A percentile compares a stretch with the other conserved stretches of the same genome.
Conservation (phyloP, 2,113 vertebrate species). For the Chaenogobius annularis region DNA sequence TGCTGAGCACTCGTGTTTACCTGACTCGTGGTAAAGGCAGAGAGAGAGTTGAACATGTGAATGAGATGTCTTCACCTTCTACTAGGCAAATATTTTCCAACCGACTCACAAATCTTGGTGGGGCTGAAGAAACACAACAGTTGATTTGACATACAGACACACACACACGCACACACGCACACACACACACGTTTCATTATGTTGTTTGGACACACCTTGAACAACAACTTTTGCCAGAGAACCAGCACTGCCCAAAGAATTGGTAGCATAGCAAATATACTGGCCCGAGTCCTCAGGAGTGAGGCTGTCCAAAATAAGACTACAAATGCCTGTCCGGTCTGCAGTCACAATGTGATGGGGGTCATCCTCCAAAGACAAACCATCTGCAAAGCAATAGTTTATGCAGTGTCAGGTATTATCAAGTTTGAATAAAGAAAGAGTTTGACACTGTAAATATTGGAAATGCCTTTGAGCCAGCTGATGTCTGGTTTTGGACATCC, state of each 20-base stretch:
- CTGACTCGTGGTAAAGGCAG: constrained; percentile 85
- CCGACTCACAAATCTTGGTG: constrained; percentile 87
- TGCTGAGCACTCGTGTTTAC: constrained; percentile 57
- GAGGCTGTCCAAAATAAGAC: constrained; percentile 88
- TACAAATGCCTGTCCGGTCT: constrained; percentile 86
- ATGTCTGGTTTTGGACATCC: constrained; percentile 86
- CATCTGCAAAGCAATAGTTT: constrained; percentile 75
- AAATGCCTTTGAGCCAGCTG: constrained; percentile 93
- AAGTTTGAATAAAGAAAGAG: not conserved
- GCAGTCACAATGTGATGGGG: constrained; percentile 89
- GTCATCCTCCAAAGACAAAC: constrained; percentile 86
- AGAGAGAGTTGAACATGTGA: constrained; percentile 85
- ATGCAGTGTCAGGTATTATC: not conserved
- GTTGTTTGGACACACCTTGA: constrained; percentile 78
- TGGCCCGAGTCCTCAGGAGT: constrained; percentile 85
- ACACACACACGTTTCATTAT: not conserved
- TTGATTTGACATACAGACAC: not conserved
- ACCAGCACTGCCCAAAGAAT: constrained; percentile 84
- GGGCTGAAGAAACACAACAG: constrained; percentile 77
- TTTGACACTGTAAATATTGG: not conserved
- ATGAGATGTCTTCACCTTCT: constrained; percentile 85
- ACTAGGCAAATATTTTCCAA: constrained; percentile 84
- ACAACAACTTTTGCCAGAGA: constrained; percentile 89
- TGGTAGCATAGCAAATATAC: constrained; percentile 90
- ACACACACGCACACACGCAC: too few species aligned